phyloP scores from a whole-genome alignment of 1,140 invertebrate genomes.

The Drosophila teissieri region DNA sequence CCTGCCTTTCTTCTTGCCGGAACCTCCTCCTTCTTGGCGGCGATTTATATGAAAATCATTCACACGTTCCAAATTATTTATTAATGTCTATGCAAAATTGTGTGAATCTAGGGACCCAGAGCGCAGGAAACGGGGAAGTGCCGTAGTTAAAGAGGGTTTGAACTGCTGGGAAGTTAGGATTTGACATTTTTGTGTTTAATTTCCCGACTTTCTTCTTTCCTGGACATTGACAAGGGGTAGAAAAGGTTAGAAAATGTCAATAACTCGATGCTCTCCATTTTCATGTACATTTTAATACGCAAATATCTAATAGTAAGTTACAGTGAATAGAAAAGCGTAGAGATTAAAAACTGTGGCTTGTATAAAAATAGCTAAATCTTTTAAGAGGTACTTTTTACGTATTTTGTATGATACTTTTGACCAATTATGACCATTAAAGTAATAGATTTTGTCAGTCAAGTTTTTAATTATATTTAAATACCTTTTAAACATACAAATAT shows the following conservation, averaged over 20 bases:
- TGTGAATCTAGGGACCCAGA: conserved; percentile 7
- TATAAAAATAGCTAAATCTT: no score
- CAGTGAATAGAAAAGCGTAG: no score
- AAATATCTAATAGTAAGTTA: neutral
- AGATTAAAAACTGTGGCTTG: no score
- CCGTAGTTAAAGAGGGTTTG: conserved; percentile 43
- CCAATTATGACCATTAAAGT: no score
- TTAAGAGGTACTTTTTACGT: no score
- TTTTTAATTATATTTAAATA: neutral
- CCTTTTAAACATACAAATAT: no score
- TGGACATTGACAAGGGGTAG: conserved; percentile 31
- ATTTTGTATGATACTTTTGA: no score
- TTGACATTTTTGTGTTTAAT: conserved; percentile 44
- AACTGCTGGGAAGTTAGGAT: conserved; percentile 32
- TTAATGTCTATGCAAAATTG: conserved; percentile 74
- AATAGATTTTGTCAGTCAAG: no score
- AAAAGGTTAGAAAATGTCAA: neutral
- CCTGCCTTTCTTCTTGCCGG: conserved; percentile 6
- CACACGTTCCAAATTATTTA: conserved; percentile 79
- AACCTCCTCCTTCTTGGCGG: conserved; percentile 32
- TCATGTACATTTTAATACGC: neutral
- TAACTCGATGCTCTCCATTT: conserved; percentile 24
- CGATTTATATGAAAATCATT: conserved; percentile 77
- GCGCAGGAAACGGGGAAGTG: neutral
- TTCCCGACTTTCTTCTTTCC: neutral